Evolutionary conservation across 2,888 invertebrate genomes (phyloP).

Genomic region (Rhaphigaster nebulosa): DNA sequence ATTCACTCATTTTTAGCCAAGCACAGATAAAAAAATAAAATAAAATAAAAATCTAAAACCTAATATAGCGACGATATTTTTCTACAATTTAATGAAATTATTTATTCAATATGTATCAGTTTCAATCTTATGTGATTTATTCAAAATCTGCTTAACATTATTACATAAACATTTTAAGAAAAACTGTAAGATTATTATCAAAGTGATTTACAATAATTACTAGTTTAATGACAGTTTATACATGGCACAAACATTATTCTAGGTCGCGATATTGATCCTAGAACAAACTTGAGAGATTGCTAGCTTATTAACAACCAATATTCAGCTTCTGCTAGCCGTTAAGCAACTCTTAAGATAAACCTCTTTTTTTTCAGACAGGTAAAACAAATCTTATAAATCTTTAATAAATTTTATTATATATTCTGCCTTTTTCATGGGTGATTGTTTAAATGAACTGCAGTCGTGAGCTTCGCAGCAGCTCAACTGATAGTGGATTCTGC

Average conservation of each 20-base stretch:
- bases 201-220: too few relatives aligned
- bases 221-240: too few relatives aligned
- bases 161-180: too few relatives aligned
- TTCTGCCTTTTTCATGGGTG: neutral
- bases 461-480: too few relatives aligned
- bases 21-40: too few relatives aligned
- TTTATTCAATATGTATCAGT: too few relatives aligned
- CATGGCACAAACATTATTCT: neutral
- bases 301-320: neutral
- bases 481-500: neutral
- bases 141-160: neutral
- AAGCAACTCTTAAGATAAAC: neutral
- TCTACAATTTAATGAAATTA: too few relatives aligned
- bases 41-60: too few relatives aligned
- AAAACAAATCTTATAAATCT: neutral
- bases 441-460: too few relatives aligned
- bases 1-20: too few relatives aligned
- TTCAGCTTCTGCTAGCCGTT: neutral
- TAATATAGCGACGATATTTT: too few relatives aligned
- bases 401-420: neutral
- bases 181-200: too few relatives aligned
- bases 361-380: neutral
- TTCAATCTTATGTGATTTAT: neutral
- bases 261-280: neutral
- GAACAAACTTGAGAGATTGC: neutral